Evolutionary conservation across 2,113 vertebrate genomes (phyloP).

Genomic region (Podarcis cretensis): DNA sequence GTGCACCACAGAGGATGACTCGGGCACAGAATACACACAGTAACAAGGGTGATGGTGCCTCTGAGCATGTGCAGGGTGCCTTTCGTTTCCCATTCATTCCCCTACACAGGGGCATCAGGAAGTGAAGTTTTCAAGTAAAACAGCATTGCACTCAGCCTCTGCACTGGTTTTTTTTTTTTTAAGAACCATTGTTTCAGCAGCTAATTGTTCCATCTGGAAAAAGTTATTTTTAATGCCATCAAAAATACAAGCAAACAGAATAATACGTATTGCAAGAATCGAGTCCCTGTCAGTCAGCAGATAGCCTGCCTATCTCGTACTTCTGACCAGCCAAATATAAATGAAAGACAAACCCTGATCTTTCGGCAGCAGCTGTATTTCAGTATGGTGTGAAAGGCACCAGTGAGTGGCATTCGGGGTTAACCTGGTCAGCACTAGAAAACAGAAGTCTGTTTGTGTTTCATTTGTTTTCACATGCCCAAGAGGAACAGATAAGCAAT

Average conservation of each 20-base stretch:
- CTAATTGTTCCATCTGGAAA: constrained; percentile 45
- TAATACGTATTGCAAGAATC: background rate
- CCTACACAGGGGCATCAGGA: background rate
- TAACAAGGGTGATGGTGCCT: background rate
- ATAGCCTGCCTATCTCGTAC: background rate
- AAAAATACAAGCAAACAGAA: background rate
- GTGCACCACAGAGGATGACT: background rate
- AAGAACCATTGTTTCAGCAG: background rate
- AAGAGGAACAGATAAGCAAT: constrained; percentile 60
- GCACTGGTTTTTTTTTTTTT: background rate
- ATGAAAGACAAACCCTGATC: constrained; percentile 32
- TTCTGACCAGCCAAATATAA: background rate
- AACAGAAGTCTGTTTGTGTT: constrained; percentile 67
- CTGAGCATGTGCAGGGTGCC: background rate
- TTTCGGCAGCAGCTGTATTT: constrained; percentile 51
- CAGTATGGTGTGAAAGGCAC: constrained; percentile 59
- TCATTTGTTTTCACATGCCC: constrained; percentile 60
- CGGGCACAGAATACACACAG: background rate
- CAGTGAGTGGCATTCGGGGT: constrained; percentile 64
- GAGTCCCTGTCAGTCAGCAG: background rate
- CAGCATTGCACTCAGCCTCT: background rate
- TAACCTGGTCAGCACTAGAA: constrained; percentile 54
- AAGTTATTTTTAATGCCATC: background rate
- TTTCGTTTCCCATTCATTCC: background rate
- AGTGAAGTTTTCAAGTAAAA: background rate